A percentile compares a stretch with the other conserved stretches of the same genome.
Conservation (phyloP, 2,113 vertebrate species). For the Micronycteris hirsuta region DNA sequence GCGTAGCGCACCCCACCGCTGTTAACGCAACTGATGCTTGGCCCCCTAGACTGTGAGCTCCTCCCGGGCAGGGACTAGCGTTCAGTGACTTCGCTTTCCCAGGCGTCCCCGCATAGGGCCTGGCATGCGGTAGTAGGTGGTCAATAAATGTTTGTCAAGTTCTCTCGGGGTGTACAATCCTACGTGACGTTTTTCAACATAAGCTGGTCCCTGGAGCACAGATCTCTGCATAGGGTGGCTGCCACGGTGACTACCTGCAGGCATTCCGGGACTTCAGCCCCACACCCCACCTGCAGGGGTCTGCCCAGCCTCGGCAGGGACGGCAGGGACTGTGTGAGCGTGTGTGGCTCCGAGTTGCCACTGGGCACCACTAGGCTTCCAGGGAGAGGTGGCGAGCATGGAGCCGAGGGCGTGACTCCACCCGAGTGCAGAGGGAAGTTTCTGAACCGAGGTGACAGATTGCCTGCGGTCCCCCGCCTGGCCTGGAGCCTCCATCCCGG, state of each 20-base stretch:
- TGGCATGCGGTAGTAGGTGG: background rate
- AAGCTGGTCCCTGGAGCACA: background rate
- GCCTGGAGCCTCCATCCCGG: background rate
- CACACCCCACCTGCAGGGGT: background rate
- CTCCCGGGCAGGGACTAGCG: background rate
- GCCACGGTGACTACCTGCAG: background rate
- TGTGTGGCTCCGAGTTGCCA: background rate
- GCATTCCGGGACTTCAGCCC: background rate
- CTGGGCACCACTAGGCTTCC: background rate
- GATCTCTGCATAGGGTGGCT: background rate
- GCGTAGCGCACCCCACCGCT: background rate
- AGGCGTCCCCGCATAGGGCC: background rate
- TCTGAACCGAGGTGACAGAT: fast-evolving
- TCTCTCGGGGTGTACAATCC: background rate
- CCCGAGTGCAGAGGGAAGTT: background rate
- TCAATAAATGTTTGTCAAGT: slow-evolving; percentile 52
- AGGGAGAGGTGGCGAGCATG: background rate
- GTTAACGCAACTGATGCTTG: background rate
- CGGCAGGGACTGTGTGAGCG: fast-evolving
- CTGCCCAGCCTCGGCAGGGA: background rate
- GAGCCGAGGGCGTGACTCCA: background rate
- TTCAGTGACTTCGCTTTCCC: background rate
- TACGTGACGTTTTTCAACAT: background rate
- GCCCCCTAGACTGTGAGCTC: slow-evolving; percentile 26
- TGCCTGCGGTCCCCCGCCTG: background rate